These are phyloP conservation scores for Bolborhynchus lineola DNA, from an alignment of 2,113 vertebrate species.

Conservation along the genomic window DNA sequence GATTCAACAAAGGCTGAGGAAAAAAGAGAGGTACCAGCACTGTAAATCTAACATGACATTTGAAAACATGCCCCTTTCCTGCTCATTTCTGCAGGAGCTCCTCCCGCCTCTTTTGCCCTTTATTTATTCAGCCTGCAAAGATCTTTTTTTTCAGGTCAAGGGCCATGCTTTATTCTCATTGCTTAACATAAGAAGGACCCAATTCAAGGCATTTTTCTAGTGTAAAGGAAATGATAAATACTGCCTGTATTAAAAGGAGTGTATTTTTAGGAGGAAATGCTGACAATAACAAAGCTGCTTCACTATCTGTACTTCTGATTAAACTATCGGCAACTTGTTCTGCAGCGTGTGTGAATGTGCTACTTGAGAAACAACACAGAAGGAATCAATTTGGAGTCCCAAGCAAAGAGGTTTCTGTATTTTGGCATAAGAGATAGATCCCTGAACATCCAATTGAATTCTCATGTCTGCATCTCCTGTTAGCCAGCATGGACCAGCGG, in stretches of 20 bases:
- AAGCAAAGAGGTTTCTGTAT: not conserved
- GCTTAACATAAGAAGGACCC: not conserved
- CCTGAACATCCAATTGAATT: not conserved
- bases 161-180: not conserved
- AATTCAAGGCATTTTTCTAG: not conserved
- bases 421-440: not conserved
- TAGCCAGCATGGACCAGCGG: fast-evolving
- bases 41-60: constrained; percentile 8
- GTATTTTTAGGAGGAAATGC: not conserved
- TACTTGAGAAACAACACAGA: not conserved
- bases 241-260: not conserved
- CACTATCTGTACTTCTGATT: not conserved
- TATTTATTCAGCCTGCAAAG: constrained; percentile 5
- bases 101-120: not conserved
- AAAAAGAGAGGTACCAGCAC: not conserved
- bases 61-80: not conserved
- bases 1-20: not conserved
- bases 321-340: not conserved
- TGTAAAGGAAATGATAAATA: not conserved
- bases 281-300: not conserved
- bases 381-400: not conserved
- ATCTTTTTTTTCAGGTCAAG: not conserved
- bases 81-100: not conserved
- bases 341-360: not conserved
- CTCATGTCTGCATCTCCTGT: not conserved